Evolutionary conservation across 2,113 vertebrate species (phyloP).

Genomic region (Kryptolebias marmoratus): DNA sequence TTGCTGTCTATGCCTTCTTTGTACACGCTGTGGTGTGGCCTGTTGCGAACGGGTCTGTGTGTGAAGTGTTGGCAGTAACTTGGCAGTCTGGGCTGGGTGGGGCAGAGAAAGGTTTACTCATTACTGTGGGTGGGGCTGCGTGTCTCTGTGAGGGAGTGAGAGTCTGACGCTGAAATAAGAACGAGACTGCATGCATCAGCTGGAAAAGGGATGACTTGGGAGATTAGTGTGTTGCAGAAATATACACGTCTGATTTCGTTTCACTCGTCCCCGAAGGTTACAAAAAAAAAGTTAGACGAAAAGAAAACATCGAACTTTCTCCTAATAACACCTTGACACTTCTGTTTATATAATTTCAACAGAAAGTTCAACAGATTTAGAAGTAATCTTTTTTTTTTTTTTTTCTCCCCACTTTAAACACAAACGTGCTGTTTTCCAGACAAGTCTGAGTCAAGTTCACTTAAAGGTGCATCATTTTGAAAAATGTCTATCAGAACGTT

Average conservation of each 20-base stretch:
- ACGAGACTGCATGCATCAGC: constrained; percentile 27
- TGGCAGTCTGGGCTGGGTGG: constrained; percentile 72
- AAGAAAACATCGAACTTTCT: background rate
- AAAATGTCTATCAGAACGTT: no score
- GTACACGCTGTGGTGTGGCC: constrained; percentile 41
- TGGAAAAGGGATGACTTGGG: constrained; percentile 20
- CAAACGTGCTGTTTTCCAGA: no score
- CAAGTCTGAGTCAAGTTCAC: no score
- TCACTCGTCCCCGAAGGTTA: no score
- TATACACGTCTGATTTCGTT: no score
- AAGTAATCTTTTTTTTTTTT: no score
- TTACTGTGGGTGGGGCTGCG: constrained; percentile 71
- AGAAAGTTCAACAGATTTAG: background rate
- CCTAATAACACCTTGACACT: background rate
- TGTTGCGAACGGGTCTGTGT: constrained; percentile 39
- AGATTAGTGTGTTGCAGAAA: constrained; percentile 13
- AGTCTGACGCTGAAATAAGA: constrained; percentile 17
- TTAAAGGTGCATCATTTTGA: no score
- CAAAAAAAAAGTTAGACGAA: no score
- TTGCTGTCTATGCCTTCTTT: constrained; percentile 46
- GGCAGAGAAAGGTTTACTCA: constrained; percentile 73
- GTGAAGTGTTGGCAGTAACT: constrained; percentile 73
- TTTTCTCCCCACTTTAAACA: no score
- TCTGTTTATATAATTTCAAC: background rate
- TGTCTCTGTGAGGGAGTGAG: constrained; percentile 32